Percentiles rank a stretch among this genome's conserved stretches.
Conservation (phyloP, 2,113 vertebrate genomes). For the Polyodon spathula region DNA sequence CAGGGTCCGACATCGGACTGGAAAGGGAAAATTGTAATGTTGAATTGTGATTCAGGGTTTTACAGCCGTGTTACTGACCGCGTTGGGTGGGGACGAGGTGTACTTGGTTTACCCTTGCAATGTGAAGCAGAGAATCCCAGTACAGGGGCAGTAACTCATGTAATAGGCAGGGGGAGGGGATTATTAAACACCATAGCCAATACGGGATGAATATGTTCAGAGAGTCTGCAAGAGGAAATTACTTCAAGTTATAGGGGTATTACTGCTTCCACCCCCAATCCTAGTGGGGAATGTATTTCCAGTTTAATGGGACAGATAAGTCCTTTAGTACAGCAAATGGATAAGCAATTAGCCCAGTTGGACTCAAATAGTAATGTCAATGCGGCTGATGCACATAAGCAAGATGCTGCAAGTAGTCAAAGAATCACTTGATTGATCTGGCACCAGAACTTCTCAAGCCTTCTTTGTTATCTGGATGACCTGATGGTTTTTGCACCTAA, state of each 20-base stretch:
- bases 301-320: slow-evolving; percentile 2
- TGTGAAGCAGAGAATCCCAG: too few relatives aligned
- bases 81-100: too few relatives aligned
- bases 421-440: slow-evolving; percentile 6
- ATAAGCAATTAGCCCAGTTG: slow-evolving; percentile 12
- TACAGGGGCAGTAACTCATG: too few relatives aligned
- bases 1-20: too few relatives aligned
- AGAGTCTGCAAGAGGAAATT: too few relatives aligned
- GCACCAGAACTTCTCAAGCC: not conserved
- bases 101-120: too few relatives aligned
- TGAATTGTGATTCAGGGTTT: too few relatives aligned
- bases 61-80: too few relatives aligned
- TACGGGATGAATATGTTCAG: too few relatives aligned
- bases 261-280: not conserved
- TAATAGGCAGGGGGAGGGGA: too few relatives aligned
- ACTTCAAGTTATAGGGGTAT: not conserved
- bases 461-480: not conserved
- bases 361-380: not conserved
- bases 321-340: slow-evolving; percentile 11
- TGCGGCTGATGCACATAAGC: not conserved
- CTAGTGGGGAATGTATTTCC: not conserved
- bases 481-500: not conserved
- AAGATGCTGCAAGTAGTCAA: not conserved
- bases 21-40: too few relatives aligned
- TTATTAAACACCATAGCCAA: too few relatives aligned